Percentiles rank a stretch among this genome's conserved stretches.
Conservation (phyloP, 1,140 invertebrate species). For the Hestina assimilis region DNA sequence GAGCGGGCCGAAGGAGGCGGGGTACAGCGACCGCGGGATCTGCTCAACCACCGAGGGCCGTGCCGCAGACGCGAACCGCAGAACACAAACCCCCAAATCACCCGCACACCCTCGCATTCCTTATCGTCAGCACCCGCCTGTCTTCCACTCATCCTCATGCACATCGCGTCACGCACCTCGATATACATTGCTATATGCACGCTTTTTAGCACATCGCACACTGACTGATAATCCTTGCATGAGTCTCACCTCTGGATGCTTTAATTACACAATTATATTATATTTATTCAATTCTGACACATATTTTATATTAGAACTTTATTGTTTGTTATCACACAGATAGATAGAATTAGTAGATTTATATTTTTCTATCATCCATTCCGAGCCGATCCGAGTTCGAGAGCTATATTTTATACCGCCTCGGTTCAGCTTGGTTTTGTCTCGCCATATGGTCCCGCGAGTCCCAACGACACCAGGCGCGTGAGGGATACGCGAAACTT, state of each 20-base stretch:
- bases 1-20: conserved; percentile 79
- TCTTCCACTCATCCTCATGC: conserved; percentile 16
- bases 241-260: not conserved
- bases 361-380: conserved; percentile 73
- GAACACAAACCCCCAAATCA: conserved; percentile 41
- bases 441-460: conserved; percentile 67
- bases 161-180: conserved; percentile 5
- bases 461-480: conserved; percentile 54
- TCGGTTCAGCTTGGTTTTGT: conserved; percentile 73
- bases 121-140: conserved; percentile 9
- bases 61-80: conserved; percentile 71
- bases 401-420: conserved; percentile 40
- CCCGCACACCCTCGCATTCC: conserved; percentile 28
- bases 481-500: conserved; percentile 62
- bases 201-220: conserved; percentile 13
- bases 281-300: not conserved
- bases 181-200: conserved; percentile 10
- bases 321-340: conserved; percentile 32
- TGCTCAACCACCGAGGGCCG: conserved; percentile 76
- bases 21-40: conserved; percentile 76
- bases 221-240: conserved; percentile 11
- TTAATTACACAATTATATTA: not conserved
- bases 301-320: conserved; percentile 9
- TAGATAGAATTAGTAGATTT: conserved; percentile 52
- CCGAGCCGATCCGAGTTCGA: conserved; percentile 42